Conservation (phyloP, 2,113 vertebrate species). For the Philantomba maxwellii region DNA sequence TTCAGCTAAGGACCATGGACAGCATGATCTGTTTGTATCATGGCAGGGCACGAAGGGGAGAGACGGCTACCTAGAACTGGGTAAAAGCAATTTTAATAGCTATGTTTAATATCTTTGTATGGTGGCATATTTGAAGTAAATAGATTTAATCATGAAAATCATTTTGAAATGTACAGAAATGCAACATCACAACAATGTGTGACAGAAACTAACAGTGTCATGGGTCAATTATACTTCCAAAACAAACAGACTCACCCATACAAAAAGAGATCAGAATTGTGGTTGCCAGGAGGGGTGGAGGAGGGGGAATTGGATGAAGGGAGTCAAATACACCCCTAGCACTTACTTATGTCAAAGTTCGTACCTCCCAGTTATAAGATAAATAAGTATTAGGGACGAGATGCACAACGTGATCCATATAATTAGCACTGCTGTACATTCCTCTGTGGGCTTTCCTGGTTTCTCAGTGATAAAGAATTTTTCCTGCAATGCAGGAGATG, state of each 20-base stretch:
- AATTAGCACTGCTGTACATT: neutral
- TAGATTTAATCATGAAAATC: neutral
- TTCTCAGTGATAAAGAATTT: neutral
- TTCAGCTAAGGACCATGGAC: no score
- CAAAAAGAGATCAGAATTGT: neutral
- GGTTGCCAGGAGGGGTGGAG: neutral
- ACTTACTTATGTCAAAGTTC: neutral
- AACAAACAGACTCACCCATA: neutral
- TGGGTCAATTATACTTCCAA: neutral
- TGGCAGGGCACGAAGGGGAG: rapidly evolving
- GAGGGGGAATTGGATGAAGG: neutral
- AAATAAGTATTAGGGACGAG: neutral
- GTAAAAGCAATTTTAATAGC: neutral
- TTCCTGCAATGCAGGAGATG: neutral
- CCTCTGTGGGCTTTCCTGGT: neutral
- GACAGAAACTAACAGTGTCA: neutral
- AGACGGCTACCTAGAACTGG: neutral
- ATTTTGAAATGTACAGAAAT: neutral
- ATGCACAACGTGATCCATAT: neutral
- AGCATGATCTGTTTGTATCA: rapidly evolving
- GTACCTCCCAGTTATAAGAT: neutral
- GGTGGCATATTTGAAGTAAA: neutral
- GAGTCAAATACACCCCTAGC: neutral
- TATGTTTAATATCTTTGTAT: neutral
- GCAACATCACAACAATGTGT: neutral